Conservation (phyloP, 2,113 vertebrate species). For the Clarias gariepinus region DNA sequence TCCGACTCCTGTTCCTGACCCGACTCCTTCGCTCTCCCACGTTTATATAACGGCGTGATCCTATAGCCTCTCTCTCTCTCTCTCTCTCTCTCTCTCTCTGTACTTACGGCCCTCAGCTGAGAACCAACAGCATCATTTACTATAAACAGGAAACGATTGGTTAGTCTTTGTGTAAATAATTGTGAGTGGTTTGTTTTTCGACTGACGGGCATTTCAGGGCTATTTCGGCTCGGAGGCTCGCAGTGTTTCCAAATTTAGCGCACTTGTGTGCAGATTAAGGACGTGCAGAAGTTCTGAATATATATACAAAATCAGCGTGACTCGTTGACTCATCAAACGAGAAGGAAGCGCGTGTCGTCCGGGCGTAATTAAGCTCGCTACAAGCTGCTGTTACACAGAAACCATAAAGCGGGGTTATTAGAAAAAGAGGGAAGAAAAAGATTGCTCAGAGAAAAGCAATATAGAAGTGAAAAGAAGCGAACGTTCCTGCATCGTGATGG, state of each 20-base stretch:
- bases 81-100: too few species aligned
- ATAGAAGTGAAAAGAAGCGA: not conserved
- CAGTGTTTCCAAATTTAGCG: not conserved
- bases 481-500: not conserved
- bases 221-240: not conserved
- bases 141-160: slow-evolving; percentile 67
- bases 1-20: slow-evolving; percentile 67
- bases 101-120: slow-evolving; percentile 65
- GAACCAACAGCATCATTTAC: slow-evolving; percentile 34
- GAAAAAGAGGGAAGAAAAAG: not conserved
- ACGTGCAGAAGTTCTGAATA: not conserved
- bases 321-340: not conserved
- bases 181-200: slow-evolving; percentile 1
- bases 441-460: not conserved
- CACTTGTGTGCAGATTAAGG: not conserved
- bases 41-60: slow-evolving; percentile 70
- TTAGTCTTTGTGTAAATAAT: not conserved
- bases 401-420: not conserved
- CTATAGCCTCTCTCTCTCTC: slow-evolving; percentile 66
- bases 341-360: not conserved
- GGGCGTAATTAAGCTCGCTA: not conserved
- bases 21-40: slow-evolving; percentile 67
- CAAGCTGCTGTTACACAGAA: not conserved
- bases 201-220: not conserved
- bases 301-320: slow-evolving; percentile 15